Evolutionary conservation across 2,113 vertebrate genomes (phyloP).

Genomic region (Bubo blakistoni): DNA sequence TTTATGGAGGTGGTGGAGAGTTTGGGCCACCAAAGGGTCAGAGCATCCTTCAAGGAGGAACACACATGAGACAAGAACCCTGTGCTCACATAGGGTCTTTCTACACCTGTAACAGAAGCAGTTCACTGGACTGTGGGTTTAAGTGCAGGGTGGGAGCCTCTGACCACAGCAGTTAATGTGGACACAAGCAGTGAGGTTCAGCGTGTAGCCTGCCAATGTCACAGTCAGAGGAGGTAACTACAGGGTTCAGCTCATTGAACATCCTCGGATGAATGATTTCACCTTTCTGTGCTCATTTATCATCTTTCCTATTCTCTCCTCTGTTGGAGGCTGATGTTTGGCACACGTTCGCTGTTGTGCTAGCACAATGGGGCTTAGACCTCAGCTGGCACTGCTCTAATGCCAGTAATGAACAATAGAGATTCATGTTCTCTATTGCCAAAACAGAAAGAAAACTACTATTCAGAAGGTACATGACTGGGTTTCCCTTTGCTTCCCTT

Average conservation of each 20-base stretch:
- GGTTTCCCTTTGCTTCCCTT: neutral
- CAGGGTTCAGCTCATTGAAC: neutral
- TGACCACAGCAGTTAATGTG: neutral
- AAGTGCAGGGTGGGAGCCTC: neutral
- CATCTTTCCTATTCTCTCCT: neutral
- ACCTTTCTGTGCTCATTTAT: neutral
- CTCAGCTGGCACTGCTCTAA: neutral
- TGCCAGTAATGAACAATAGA: neutral
- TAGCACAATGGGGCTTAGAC: fast-evolving
- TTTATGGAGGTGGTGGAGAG: neutral
- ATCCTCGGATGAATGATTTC: neutral
- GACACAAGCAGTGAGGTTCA: neutral
- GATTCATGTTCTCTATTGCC: neutral
- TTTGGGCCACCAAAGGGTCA: neutral
- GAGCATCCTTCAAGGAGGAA: neutral
- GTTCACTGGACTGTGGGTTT: neutral
- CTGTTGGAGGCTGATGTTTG: neutral
- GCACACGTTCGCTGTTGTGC: fast-evolving
- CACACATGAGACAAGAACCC: neutral
- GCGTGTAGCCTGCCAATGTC: neutral
- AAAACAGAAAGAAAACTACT: neutral
- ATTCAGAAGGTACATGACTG: neutral
- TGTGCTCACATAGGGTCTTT: neutral
- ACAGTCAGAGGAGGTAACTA: neutral
- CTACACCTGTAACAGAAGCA: neutral